Evolutionary conservation across 2,888 invertebrate species (phyloP).

Genomic region (Pammene aurita): DNA sequence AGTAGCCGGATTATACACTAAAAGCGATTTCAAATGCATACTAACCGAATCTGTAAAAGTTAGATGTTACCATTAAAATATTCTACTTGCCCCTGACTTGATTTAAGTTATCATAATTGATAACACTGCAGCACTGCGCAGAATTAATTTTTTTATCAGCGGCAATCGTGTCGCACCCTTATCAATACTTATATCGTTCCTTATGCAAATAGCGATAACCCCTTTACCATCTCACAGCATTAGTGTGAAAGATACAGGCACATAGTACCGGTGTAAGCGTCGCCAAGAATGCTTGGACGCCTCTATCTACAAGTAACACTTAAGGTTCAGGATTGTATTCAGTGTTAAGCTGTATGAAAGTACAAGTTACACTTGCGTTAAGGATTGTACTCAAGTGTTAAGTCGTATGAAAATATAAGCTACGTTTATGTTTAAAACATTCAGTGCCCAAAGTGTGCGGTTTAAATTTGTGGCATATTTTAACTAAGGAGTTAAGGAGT

Average conservation of each 20-base stretch:
- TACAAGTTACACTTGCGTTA: background rate
- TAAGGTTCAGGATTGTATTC: background rate
- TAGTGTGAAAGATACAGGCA: background rate
- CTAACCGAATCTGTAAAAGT: no score
- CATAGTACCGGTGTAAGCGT: constrained; percentile 50
- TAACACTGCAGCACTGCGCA: constrained; percentile 39
- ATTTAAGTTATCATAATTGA: constrained; percentile 5
- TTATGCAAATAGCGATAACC: constrained; percentile 70
- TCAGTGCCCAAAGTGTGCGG: background rate
- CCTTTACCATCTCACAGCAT: constrained; percentile 23
- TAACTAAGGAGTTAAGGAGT: constrained; percentile 3
- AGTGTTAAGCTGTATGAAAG: background rate
- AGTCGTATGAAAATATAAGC: background rate
- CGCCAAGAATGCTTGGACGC: constrained; percentile 50
- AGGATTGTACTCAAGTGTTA: no score
- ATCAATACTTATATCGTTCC: constrained; percentile 72
- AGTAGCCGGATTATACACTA: no score
- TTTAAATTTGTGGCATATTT: background rate
- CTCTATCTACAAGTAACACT: background rate
- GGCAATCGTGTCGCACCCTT: constrained; percentile 56
- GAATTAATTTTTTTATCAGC: constrained; percentile 34
- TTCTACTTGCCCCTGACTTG: background rate
- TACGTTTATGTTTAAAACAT: background rate
- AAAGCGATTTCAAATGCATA: no score
- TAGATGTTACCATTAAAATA: no score